Evolutionary conservation across 2,113 vertebrate species (phyloP), one percentile per base, ranked within the genome.

Genomic region (Colinus virginianus): DNA sequence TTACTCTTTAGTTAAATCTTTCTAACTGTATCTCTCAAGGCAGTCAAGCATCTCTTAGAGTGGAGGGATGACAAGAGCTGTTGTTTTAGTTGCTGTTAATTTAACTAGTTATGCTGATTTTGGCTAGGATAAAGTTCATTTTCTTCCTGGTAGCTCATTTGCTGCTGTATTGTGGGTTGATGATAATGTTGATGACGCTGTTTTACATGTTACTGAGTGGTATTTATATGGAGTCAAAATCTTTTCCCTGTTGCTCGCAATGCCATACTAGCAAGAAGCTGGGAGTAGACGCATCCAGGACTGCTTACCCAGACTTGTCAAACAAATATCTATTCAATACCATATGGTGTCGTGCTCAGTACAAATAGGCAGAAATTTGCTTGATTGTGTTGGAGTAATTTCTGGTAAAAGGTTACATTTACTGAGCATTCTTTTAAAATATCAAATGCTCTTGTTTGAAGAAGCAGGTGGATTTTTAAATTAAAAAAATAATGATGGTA

Each of bases 31-130:
- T 40, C 8, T 13, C 6, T 66, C 30, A 38, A 46, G 9, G 46
- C 13, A 79, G 4, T 45, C 0, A 8, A 4, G 8, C 75, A 10
- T 3, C 17, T 74, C 5, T 34, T 40, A 38, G 11, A 19, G 1
- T 30, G 19, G 66, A 53, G 21, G 20, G 20, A 45, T 4, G 4
- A 30, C 20, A 49, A 43, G 79, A 72, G 2, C 26, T 58, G 2
- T 38, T 53, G 8, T 15, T 72, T 58, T 55, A 45, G 40, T 83
- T 8, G 8, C 13, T 26, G 11, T 45, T 34, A 32, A 11, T 59
- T 26, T 38, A 23, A 61, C 22, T 61, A 38, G 34, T 25, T 61
- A 61, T 16, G 11, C 14, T 17, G 14, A 15, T 38, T 38, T 62
- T 26, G 23, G 14, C 23, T 40, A 25, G 36, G 25, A 40, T 17